Evolutionary conservation across 2,888 invertebrate genomes (phyloP).

Genomic region (Julus scandinavius): DNA sequence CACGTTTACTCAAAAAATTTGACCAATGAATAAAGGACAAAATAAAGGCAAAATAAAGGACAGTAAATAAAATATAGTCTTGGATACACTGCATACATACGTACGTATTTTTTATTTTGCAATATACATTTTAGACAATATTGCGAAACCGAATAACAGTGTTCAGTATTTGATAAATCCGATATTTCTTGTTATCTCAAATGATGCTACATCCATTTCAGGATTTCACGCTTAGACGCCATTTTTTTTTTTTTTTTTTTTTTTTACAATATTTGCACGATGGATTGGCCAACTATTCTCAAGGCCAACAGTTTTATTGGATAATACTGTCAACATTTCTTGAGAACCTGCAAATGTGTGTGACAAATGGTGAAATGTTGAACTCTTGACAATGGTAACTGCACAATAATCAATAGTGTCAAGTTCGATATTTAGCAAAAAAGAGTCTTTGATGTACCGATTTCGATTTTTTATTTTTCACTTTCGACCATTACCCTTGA

Average conservation of each 20-base stretch:
- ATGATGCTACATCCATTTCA: neutral
- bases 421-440: constrained; percentile 39
- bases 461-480: neutral
- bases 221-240: neutral
- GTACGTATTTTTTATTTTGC: too few relatives aligned
- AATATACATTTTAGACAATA: too few relatives aligned
- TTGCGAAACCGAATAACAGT: too few relatives aligned
- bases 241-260: constrained; percentile 13
- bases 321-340: constrained; percentile 28
- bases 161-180: too few relatives aligned
- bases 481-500: neutral
- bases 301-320: constrained; percentile 39
- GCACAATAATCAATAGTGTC: constrained; percentile 34
- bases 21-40: too few relatives aligned
- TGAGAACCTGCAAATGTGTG: constrained; percentile 27
- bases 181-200: too few relatives aligned
- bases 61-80: too few relatives aligned
- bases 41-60: too few relatives aligned
- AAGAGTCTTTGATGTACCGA: constrained; percentile 20
- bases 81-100: too few relatives aligned
- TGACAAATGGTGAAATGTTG: constrained; percentile 38
- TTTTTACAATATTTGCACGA: neutral
- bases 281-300: neutral
- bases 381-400: neutral
- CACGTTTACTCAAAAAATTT: too few relatives aligned